phyloP scores from a whole-genome alignment of 2,797 vertebrate genomes.

The Notolepis coatsorum region DNA sequence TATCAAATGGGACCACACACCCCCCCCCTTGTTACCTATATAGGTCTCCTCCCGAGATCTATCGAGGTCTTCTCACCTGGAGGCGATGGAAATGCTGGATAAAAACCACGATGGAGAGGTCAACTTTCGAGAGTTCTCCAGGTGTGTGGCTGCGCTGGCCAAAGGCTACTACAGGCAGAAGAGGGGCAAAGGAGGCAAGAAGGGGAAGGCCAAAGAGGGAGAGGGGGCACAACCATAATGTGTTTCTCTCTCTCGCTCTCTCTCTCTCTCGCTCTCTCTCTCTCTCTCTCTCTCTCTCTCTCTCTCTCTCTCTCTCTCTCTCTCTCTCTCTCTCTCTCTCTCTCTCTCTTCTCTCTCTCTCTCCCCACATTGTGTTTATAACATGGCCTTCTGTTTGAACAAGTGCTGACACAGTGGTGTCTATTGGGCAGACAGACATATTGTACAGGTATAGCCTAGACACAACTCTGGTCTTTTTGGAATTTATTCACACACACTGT shows the following conservation, averaged over 20 bases:
- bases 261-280: neutral
- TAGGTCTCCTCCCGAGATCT: too few relatives aligned
- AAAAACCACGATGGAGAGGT: constrained; percentile 77
- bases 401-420: neutral
- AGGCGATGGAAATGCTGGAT: constrained; percentile 69
- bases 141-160: constrained; percentile 64
- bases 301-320: neutral
- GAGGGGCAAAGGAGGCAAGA: constrained; percentile 57
- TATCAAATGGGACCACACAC: too few relatives aligned
- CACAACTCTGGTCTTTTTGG: neutral
- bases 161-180: constrained; percentile 61
- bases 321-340: constrained; percentile 4
- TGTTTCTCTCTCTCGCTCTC: too few relatives aligned
- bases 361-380: constrained; percentile 11
- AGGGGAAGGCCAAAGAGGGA: constrained; percentile 33
- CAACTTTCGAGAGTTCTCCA: constrained; percentile 77
- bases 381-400: neutral
- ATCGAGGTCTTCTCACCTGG: too few relatives aligned
- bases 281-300: neutral
- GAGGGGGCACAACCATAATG: neutral
- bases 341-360: neutral
- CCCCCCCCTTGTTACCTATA: too few relatives aligned
- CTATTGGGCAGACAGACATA: neutral
- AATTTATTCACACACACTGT: constrained; percentile 1
- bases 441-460: neutral